A percentile compares a stretch with the other conserved stretches of the same genome.
Conservation (phyloP, 2,797 vertebrate species). For the Anguilla anguilla region DNA sequence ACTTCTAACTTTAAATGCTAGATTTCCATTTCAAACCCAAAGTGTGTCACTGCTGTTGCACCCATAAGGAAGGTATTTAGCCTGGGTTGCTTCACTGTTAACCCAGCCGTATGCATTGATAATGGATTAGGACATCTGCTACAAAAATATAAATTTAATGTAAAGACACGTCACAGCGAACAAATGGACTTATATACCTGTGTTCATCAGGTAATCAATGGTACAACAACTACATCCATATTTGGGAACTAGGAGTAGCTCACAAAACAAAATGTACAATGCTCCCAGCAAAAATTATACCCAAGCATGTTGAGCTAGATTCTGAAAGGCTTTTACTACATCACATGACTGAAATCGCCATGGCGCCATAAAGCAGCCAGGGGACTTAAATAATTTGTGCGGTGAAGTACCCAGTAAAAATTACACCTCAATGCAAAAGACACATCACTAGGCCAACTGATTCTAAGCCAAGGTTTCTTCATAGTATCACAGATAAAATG, state of each 20-base stretch:
- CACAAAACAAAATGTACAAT: background rate
- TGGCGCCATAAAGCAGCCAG: background rate
- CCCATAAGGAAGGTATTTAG: background rate
- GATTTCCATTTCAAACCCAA: background rate
- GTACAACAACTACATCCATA: background rate
- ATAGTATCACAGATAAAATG: background rate
- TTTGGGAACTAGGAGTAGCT: background rate
- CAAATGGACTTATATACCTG: background rate
- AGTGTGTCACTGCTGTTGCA: background rate
- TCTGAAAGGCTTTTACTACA: background rate
- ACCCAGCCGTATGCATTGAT: background rate
- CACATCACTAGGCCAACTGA: background rate
- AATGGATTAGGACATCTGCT: background rate
- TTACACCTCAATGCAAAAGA: background rate
- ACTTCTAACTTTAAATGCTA: background rate
- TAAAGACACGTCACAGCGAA: background rate
- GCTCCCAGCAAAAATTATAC: background rate
- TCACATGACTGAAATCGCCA: background rate
- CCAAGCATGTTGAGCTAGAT: background rate
- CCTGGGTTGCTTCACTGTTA: background rate
- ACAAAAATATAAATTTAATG: background rate
- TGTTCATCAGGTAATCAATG: background rate
- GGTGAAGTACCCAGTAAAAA: background rate
- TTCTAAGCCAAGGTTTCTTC: background rate
- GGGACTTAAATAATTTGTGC: background rate